phyloP scores from a whole-genome alignment of 2,888 invertebrate species.

The Pilophorus perplexus region DNA sequence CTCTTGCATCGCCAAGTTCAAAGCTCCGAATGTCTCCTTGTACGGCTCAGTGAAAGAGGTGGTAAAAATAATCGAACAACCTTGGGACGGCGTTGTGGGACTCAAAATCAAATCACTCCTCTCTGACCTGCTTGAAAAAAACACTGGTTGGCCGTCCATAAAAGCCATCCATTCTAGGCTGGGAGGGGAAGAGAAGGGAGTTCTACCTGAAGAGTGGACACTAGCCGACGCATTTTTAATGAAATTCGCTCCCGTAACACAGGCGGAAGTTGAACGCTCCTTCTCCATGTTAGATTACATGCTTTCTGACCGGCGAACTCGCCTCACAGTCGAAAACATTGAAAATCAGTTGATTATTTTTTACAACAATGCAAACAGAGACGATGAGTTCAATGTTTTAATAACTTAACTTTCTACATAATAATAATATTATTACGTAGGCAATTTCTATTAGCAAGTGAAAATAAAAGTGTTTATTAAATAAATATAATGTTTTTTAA shows the following conservation, averaged over 20 bases:
- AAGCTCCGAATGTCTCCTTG: background rate
- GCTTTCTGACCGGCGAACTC: background rate
- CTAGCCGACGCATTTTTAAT: background rate
- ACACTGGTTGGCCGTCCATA: background rate
- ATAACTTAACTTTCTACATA: too few species aligned
- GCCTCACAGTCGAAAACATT: background rate
- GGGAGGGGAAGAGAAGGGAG: background rate
- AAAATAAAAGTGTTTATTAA: too few species aligned
- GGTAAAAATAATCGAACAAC: background rate
- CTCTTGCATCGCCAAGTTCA: background rate
- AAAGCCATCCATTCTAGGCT: background rate
- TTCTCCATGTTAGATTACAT: background rate
- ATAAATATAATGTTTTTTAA: too few species aligned
- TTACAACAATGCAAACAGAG: too few species aligned
- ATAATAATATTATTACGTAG: too few species aligned
- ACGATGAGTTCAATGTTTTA: too few species aligned
- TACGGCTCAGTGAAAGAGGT: background rate
- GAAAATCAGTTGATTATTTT: background rate
- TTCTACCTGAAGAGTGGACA: background rate
- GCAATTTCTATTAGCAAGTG: too few species aligned
- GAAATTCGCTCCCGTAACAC: background rate
- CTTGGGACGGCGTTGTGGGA: background rate
- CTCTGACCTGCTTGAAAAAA: background rate
- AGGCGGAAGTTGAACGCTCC: background rate
- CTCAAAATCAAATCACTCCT: background rate